Evolutionary conservation across 2,888 invertebrate genomes (phyloP).

Genomic region (Cryptocephalus primarius): DNA sequence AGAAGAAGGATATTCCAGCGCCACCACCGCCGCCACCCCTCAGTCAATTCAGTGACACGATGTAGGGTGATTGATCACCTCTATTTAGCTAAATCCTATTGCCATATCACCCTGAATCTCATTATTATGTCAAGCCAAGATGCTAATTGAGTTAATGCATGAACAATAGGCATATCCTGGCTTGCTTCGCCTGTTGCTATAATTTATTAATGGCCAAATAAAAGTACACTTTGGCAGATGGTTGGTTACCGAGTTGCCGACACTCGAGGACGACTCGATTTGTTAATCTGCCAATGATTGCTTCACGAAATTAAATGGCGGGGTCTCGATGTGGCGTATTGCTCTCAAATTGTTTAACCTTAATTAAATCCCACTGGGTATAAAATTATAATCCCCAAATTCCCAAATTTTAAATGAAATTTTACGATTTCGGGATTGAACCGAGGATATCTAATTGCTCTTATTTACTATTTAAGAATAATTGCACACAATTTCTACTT

Average conservation of each 20-base stretch:
- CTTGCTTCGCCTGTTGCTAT: slow-evolving; percentile 38
- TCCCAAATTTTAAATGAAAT: no score
- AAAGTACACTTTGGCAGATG: slow-evolving; percentile 28
- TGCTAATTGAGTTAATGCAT: slow-evolving; percentile 39
- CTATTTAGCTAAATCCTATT: slow-evolving; percentile 32
- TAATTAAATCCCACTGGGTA: no score
- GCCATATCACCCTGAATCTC: slow-evolving; percentile 39
- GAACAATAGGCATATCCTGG: slow-evolving; percentile 34
- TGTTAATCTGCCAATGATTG: neutral
- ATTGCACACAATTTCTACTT: no score
- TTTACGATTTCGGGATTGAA: no score
- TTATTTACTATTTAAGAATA: no score
- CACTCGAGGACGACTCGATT: slow-evolving; percentile 1
- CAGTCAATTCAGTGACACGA: slow-evolving; percentile 33
- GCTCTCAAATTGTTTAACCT: no score
- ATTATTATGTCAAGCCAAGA: slow-evolving; percentile 41
- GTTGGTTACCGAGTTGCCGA: slow-evolving; percentile 5
- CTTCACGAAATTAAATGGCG: neutral
- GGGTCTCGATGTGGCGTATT: no score
- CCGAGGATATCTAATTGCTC: no score
- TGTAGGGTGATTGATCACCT: slow-evolving; percentile 35
- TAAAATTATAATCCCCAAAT: no score
- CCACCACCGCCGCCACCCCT: slow-evolving; percentile 14
- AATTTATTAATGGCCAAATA: slow-evolving; percentile 41
- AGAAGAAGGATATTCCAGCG: slow-evolving; percentile 23